Evolutionary conservation across 2,797 vertebrate species (phyloP), one percentile per base, ranked within the genome.

Genomic region (Pempheris klunzingeri): DNA sequence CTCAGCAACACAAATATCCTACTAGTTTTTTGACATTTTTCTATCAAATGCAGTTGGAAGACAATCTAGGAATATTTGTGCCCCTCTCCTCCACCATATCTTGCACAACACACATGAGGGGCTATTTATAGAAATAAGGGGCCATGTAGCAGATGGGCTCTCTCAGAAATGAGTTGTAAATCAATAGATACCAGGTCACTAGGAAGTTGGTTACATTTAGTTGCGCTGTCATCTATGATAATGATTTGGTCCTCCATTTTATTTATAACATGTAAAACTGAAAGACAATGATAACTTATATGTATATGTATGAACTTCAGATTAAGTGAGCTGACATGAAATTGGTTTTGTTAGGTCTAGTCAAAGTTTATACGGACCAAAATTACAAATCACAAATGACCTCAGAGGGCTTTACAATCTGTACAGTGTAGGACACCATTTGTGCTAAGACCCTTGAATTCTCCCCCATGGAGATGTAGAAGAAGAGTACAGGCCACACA

Each of bases 271-370:
- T 47, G 28, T 26, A 22, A 58, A 43, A 59, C 60, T 11, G 17
- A 66, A 36, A 50, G 43, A 57, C 7, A 64, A 7, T 59, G n/a
- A 43, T 47, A 2, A 58, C 74, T 52, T 12, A n/a, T 55, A 20
- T 64, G 53, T 62, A 24, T 53, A 38, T 58, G 26, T 65, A 26
- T 12, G 18, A 36, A 38, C 38, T 52, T 72, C 13, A 17, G 12
- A 62, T 78, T n/a, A 58, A 41, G n/a, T 28, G 36, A 32, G 11
- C 17, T 53, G 54, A 63, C 8, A 47, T 53, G 1, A 64, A 61
- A 52, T 61, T 43, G 22, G 20, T 24, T 54, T 78, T 52, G 44
- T 74, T n/a, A 50, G 49, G n/a, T n/a, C n/a, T n/a, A n/a, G n/a
- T n/a, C n/a, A n/a, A n/a, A n/a, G n/a, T n/a, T n/a, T n/a, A n/a